A percentile compares a stretch with the other conserved stretches of the same genome.
These are phyloP conservation scores for Gyps fulvus DNA, from an alignment of 2,113 vertebrate species.

Conservation along the genomic window DNA sequence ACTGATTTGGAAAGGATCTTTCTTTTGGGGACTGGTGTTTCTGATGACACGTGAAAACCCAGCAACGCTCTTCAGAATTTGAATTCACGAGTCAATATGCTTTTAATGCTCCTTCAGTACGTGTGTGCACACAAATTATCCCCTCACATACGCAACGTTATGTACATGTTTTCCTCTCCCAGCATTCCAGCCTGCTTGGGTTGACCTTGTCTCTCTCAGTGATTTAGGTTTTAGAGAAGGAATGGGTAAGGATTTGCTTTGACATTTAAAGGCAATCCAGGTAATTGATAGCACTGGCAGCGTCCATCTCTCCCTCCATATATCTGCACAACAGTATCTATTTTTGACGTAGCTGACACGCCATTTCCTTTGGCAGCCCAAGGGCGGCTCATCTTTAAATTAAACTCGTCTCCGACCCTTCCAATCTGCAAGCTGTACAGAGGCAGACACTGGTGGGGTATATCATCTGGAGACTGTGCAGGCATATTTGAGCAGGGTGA, in stretches of 20 bases:
- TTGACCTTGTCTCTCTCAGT: constrained; percentile 74
- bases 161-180: constrained; percentile 9
- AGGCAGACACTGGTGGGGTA: constrained; percentile 65
- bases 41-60: background rate
- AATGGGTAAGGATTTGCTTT: constrained; percentile 80
- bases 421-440: constrained; percentile 40
- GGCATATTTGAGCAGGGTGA: constrained; percentile 63
- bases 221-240: constrained; percentile 81
- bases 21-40: background rate
- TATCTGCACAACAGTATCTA: constrained; percentile 83
- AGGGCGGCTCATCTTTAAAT: constrained; percentile 78
- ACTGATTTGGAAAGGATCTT: background rate
- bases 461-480: constrained; percentile 71
- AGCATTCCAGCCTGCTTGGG: constrained; percentile 69
- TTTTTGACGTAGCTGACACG: constrained; percentile 79
- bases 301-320: constrained; percentile 76
- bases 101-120: background rate
- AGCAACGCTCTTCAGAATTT: rapidly evolving
- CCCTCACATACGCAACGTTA: background rate
- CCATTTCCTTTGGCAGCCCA: constrained; percentile 80
- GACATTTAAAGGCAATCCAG: constrained; percentile 85
- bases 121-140: background rate
- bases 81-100: rapidly evolving
- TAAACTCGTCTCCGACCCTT: constrained; percentile 75
- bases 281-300: constrained; percentile 77